phyloP scores from a whole-genome alignment of 2,113 vertebrate species.

The Platichthys stellatus region DNA sequence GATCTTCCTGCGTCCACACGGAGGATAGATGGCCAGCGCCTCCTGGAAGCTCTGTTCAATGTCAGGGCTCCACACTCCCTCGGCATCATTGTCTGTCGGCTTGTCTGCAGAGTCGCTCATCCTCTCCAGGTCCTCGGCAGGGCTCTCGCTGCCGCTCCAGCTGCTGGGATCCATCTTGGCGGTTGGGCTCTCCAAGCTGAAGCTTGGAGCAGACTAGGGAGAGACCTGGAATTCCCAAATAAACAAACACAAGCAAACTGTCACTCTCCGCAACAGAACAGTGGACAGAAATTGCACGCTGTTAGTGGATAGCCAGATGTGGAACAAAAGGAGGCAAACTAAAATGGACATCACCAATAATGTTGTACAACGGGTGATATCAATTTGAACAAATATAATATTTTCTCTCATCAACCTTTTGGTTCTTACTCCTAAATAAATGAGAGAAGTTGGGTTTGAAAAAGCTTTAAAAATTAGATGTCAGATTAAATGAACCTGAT shows the following conservation, averaged over 20 bases:
- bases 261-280: conserved; percentile 47
- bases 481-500: no score
- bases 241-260: conserved; percentile 51
- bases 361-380: conserved; percentile 35
- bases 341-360: conserved; percentile 16
- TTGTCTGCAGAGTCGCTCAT: conserved; percentile 99
- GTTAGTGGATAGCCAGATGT: conserved; percentile 23
- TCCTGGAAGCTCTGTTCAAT: conserved; percentile 99
- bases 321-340: conserved; percentile 36
- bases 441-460: neutral
- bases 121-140: conserved; percentile 98
- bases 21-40: conserved; percentile 98
- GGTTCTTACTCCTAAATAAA: neutral
- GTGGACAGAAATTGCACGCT: conserved; percentile 15
- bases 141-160: conserved; percentile 99
- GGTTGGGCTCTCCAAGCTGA: conserved; percentile 94
- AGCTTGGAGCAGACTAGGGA: conserved; percentile 93
- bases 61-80: conserved; percentile 99
- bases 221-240: conserved; percentile 87
- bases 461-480: neutral
- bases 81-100: conserved; percentile 96
- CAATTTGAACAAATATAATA: no score
- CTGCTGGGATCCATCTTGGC: conserved; percentile 98
- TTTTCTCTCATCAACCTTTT: neutral
- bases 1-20: conserved; percentile 98